Conservation (phyloP, 2,797 vertebrate species). For the Tiaroga cobitis region DNA sequence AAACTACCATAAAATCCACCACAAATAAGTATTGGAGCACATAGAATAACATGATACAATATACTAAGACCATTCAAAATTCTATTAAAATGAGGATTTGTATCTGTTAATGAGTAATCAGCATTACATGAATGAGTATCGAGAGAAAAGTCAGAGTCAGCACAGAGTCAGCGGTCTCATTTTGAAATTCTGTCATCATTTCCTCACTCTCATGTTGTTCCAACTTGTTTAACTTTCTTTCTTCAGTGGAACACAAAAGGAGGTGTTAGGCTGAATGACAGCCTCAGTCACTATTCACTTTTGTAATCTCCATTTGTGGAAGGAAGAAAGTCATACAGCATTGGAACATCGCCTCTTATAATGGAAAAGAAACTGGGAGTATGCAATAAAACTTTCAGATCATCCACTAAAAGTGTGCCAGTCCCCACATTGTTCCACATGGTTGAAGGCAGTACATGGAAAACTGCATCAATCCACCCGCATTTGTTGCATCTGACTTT, state of each 20-base stretch:
- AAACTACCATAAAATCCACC: neutral
- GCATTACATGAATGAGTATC: neutral
- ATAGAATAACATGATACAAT: neutral
- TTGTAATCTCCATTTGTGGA: constrained; percentile 22
- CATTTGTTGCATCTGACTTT: constrained; percentile 67
- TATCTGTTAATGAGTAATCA: neutral
- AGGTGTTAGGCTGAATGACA: constrained; percentile 3
- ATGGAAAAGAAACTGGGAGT: constrained; percentile 57
- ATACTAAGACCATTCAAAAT: neutral
- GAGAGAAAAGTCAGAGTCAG: neutral
- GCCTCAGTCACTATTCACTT: constrained; percentile 23
- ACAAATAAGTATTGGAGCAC: neutral
- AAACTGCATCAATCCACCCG: constrained; percentile 69
- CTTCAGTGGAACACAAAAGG: neutral
- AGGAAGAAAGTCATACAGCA: neutral
- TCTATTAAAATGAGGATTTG: constrained; percentile 1
- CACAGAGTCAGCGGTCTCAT: neutral
- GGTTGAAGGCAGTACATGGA: constrained; percentile 68
- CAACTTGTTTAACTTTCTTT: neutral
- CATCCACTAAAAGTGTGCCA: constrained; percentile 62
- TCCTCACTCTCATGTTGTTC: neutral
- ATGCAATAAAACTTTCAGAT: constrained; percentile 56
- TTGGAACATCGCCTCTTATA: constrained; percentile 36
- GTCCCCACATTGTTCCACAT: constrained; percentile 62
- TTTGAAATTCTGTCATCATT: neutral